These are phyloP conservation scores for Erebia aethiops DNA, from an alignment of 2,888 invertebrate genomes.

Conservation along the genomic window DNA sequence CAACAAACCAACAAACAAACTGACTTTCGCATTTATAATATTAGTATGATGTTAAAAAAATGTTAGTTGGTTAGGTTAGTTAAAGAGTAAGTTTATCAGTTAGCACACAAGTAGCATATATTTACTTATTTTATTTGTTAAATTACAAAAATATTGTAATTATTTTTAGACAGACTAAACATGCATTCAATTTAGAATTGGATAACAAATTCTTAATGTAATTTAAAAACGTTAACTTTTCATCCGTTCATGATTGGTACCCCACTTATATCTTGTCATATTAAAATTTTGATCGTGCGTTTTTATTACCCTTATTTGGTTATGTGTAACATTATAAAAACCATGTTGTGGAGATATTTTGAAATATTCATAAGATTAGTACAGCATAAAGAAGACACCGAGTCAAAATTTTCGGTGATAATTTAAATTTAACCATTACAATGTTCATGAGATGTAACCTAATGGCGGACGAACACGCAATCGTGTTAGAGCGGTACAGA, in stretches of 20 bases:
- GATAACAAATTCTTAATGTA: not conserved
- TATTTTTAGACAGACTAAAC: too few species aligned
- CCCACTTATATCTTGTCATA: not conserved
- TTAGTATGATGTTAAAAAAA: too few species aligned
- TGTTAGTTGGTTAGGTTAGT: too few species aligned
- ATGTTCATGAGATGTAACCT: slow-evolving; percentile 33
- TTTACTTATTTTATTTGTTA: too few species aligned
- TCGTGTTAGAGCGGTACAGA: slow-evolving; percentile 27
- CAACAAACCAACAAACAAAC: too few species aligned
- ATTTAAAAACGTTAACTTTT: not conserved
- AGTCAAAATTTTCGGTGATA: slow-evolving; percentile 31
- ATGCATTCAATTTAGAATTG: too few species aligned
- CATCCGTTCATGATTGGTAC: slow-evolving; percentile 4
- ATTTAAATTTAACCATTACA: slow-evolving; percentile 33
- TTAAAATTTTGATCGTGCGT: slow-evolving; percentile 16
- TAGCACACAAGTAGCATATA: too few species aligned
- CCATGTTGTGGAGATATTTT: slow-evolving; percentile 20
- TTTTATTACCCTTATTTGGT: slow-evolving; percentile 18
- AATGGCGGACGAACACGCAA: slow-evolving; percentile 42
- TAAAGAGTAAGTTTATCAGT: too few species aligned
- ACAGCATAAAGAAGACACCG: slow-evolving; percentile 24
- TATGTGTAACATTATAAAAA: slow-evolving; percentile 15
- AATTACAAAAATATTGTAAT: too few species aligned
- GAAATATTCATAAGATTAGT: slow-evolving; percentile 30
- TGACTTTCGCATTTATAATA: too few species aligned